Evolutionary conservation across 2,888 invertebrate species (phyloP), one percentile per base, ranked within the genome.

Genomic region (Malthinus seriepunctatus): DNA sequence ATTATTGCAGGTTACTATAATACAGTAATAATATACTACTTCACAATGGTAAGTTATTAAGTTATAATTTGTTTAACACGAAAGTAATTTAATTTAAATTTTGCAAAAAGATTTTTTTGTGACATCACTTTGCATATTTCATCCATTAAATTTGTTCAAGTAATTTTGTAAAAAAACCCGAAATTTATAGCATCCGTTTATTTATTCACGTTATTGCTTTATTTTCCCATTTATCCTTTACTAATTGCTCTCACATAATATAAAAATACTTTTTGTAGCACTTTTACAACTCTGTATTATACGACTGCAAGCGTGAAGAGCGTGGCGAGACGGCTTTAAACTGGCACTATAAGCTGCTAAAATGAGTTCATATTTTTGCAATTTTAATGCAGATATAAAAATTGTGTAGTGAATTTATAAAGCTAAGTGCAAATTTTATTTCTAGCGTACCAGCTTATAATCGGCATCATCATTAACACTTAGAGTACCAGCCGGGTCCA

Each of bases 361-460:
- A 56, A 56, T 45, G 56, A 50, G 50, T 56, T 45, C 56, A 56
- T 56, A 56, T 54, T 56, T 56, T 56, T 50, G 50, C 50, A 56
- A 35, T 56, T 56, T 50, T 56, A 56, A 50, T 50, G 37, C 38
- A 33, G 48, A 11, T 32, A 49, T 55, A 55, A 55, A 55, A 42
- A 44, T 14, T 32, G 49, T 47, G 23, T 42, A 44, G 44, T 11
- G 31, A 56, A 45, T 56, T 56, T 56, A 50, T 50, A 48, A 47
- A 42, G 31, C 42, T 11, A n/a, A 46, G 32, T 32, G 32, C 23
- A 46, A 32, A 32, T 46, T 46, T 46, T 32, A 46, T 32, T 3
- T 35, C 35, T 35, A 35, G 23, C 5, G 23, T 23, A 23, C 23
- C n/a, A n/a, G n/a, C n/a, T n/a, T 23, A 3, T 23, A 23, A 23